Base-by-base conservation (phyloP, 1,140 invertebrate genomes). In the Oryctes rhinoceros region DNA sequence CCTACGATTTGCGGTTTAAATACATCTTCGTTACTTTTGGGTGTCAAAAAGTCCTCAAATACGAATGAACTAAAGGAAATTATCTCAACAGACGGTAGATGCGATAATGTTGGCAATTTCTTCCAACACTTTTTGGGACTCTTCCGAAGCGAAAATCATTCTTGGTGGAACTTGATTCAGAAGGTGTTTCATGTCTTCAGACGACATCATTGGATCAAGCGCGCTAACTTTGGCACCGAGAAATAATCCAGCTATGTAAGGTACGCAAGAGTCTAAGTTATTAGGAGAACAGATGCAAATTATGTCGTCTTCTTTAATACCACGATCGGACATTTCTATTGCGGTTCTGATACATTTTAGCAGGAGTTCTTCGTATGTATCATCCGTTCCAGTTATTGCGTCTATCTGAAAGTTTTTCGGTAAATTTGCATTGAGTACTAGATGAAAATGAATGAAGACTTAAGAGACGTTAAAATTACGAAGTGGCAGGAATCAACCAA, bases 191-290 rank as follows among this genome's bases (percentile, higher is more conserved):
- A 67, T 59, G 37, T 81, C 81, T 30, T 53, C 53, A 30, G 15
- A 13, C 44, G 76, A 76, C 35, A 78, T 59, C 1, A n/a, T 67
- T 49, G 76, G 80, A 37, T 80, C 79, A 37, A 80, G 20, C 20
- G 47, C 13, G 44, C 78, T 15, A 20, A 47, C 30, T 47, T 37
- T 53, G 44, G 84, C 86, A 39, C 89, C 89, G n/a, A 88, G 86
- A 30, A 86, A 86, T 2, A 90, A 81, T 4, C 87, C 87, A 18
- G 89, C 88, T 15, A 88, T 85, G 75, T 86, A 87, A 0, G 89
- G 89, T 79, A 90, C 85, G 78, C 86, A 86, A 20, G 88, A 83
- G 53, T 90, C 87, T 35, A 89, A 78, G 78, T 89, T 88, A 82
- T 90, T 90, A 65, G 83, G 84, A 1, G 89, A 88, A 4, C 88